Conservation (phyloP, 2,113 vertebrate genomes). For the Clarias gariepinus region DNA sequence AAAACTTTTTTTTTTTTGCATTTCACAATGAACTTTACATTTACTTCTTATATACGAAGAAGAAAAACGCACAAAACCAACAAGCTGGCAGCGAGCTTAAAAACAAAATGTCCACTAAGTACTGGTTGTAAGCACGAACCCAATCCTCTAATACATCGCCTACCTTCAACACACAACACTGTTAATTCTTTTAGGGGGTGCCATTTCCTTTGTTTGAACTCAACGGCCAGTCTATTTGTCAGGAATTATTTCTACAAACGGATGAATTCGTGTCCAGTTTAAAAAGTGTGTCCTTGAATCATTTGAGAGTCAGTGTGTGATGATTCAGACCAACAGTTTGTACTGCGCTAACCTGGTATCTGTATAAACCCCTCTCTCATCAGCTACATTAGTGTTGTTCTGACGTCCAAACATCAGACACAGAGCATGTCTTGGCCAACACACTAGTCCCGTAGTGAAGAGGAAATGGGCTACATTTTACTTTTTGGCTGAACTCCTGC, state of each 20-base stretch:
- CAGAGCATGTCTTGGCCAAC: neutral
- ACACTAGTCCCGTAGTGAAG: neutral
- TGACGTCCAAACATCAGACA: neutral
- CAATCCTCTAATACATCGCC: neutral
- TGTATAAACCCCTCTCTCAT: neutral
- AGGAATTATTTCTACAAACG: neutral
- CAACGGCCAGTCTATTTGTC: neutral
- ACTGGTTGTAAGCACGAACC: no score
- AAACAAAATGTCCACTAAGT: neutral
- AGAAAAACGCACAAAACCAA: neutral
- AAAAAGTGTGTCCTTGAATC: neutral
- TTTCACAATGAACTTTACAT: no score
- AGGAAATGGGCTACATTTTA: neutral
- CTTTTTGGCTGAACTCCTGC: constrained; percentile 10
- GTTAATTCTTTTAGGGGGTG: neutral
- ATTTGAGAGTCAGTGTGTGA: neutral
- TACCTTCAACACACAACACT: neutral
- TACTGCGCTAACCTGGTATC: no score
- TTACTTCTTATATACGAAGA: no score
- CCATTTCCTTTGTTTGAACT: neutral
- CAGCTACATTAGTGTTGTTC: neutral
- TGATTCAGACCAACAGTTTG: neutral
- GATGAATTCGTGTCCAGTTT: neutral
- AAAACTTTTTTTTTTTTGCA: no score
- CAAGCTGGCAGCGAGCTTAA: neutral